Conservation (phyloP, 1,140 invertebrate species). For the Eciton burchellii region DNA sequence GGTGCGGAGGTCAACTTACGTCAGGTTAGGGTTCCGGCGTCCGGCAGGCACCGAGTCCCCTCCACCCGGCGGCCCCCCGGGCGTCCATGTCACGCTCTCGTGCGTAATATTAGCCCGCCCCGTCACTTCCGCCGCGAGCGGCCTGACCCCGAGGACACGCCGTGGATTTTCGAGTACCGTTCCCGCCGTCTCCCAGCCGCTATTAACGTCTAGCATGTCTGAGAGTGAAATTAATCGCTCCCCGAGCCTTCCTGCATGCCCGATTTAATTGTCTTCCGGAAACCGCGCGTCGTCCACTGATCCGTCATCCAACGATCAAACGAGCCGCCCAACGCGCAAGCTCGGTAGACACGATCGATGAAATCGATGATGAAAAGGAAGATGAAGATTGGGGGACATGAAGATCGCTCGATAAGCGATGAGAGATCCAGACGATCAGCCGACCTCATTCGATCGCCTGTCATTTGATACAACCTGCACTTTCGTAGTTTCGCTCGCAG, state of each 20-base stretch:
- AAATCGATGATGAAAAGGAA: too few relatives aligned
- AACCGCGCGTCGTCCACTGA: neutral
- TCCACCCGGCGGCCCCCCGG: constrained; percentile 2
- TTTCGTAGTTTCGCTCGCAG: neutral
- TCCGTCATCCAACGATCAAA: neutral
- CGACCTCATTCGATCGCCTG: neutral
- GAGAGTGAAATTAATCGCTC: constrained; percentile 70
- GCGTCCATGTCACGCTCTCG: constrained; percentile 60
- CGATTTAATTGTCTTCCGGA: neutral
- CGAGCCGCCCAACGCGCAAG: neutral
- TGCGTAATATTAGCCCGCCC: constrained; percentile 9
- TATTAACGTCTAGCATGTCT: constrained; percentile 39
- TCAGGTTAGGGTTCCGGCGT: constrained; percentile 73
- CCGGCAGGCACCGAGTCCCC: constrained; percentile 64
- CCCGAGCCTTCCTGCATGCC: constrained; percentile 27
- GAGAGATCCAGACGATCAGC: too few relatives aligned
- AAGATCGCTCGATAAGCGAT: too few relatives aligned
- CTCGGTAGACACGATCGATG: too few relatives aligned
- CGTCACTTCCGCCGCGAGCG: constrained; percentile 40
- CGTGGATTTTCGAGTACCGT: constrained; percentile 57
- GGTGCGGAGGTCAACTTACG: constrained; percentile 78
- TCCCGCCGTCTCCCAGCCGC: constrained; percentile 12
- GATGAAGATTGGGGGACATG: too few relatives aligned
- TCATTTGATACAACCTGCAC: neutral
- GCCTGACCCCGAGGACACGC: constrained; percentile 9